Base-by-base conservation (phyloP, 2,113 vertebrate genomes). In the Cricetomys ansorgei region DNA sequence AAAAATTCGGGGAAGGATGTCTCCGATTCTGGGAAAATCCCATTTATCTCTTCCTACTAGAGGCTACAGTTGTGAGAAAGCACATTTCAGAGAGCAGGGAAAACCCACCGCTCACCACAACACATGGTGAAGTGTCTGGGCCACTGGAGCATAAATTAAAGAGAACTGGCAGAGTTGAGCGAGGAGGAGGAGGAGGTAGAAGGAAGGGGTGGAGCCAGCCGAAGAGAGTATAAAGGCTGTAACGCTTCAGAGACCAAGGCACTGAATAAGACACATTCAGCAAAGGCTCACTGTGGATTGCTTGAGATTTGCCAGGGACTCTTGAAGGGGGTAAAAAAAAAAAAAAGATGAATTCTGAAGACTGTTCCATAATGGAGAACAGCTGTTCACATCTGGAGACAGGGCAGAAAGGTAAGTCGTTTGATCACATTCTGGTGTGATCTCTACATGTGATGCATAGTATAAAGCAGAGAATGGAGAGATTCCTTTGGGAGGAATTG, bases 11-110 rank as follows among this genome's bases (percentile, higher is more conserved):
- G 45, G 79, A 81, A 70, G 43, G 34, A 48, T 53, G 50, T 62
- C 77, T 94, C 5, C 12, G 29, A 76, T 72, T 95, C 55, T 83
- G 89, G 96, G 95, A 95, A 97, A 98, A 92, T 83, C 97, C 95
- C 48, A 1, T 21, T 48, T 55, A 64, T 64, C 59, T 73, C 43
- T 95, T 76, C 53, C 27, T 13, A 29, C 34, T 84, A n/a, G 55
- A 85, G 72, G 70, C 79, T 94, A 75, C 11, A 48, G n/a, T 86
- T 91, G 88, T 96, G 94, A 97, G 92, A 97, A 97, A 96, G 92
- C 94, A 72, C 70, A 75, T 88, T 92, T 96, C 95, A 95, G 94
- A 92, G 76, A 91, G 62, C 29, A 92, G 96, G 97, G 97, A 96
- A 97, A 97, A 86, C 89, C 97, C 95, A 1, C 1, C 72, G 72